These are phyloP conservation scores for Setipinna tenuifilis DNA, from an alignment of 2,797 vertebrate species.

Conservation along the genomic window DNA sequence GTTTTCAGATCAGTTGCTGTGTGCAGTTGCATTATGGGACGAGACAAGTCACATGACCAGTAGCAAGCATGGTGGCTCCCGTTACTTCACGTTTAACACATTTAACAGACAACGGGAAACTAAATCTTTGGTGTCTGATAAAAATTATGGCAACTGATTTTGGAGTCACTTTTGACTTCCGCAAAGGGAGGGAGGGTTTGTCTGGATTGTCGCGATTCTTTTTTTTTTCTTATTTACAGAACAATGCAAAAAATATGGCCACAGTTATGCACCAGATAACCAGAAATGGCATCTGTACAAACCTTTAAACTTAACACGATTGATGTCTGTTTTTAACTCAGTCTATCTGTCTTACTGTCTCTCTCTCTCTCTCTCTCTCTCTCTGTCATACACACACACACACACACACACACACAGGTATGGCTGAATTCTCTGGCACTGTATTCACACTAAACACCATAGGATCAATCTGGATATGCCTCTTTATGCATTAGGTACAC, in stretches of 20 bases:
- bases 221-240: conserved; percentile 77
- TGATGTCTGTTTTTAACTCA: neutral
- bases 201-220: conserved; percentile 45
- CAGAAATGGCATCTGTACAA: conserved; percentile 30
- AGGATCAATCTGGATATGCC: neutral
- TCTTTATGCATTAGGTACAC: conserved; percentile 7
- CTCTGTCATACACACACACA: neutral
- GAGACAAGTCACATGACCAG: conserved; percentile 11
- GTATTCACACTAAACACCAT: neutral
- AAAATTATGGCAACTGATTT: conserved; percentile 80
- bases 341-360: neutral
- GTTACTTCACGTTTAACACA: conserved; percentile 11
- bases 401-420: neutral
- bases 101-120: conserved; percentile 51
- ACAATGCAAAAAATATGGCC: conserved; percentile 74
- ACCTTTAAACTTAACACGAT: neutral
- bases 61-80: neutral
- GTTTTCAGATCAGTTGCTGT: neutral
- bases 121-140: conserved; percentile 83
- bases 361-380: neutral
- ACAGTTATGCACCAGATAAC: conserved; percentile 52
- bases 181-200: conserved; percentile 9
- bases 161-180: conserved; percentile 57
- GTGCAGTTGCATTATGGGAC: neutral
- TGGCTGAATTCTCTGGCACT: conserved; percentile 21